Conservation (phyloP, 2,113 vertebrate genomes). For the Pelmatolapia mariae region DNA sequence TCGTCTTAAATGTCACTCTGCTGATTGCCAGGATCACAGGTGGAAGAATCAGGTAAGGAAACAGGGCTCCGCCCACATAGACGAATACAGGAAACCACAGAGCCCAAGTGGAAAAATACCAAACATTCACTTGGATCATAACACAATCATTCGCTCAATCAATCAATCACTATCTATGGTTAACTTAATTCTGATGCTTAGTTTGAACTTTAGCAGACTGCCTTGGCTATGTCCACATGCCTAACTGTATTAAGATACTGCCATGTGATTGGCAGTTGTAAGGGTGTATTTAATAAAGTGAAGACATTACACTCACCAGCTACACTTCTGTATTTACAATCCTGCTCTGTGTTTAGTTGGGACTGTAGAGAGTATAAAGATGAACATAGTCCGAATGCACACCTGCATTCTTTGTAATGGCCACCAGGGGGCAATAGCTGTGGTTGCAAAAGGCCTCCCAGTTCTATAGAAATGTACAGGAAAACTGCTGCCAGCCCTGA, state of each 20-base stretch:
- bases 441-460: neutral
- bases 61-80: too few species aligned
- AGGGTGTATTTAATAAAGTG: neutral
- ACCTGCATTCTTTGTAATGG: neutral
- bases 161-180: neutral
- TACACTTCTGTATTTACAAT: neutral
- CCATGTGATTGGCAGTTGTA: neutral
- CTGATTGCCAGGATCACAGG: too few species aligned
- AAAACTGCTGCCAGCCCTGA: neutral
- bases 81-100: too few species aligned
- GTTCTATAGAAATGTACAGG: neutral
- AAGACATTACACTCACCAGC: neutral
- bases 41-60: too few species aligned
- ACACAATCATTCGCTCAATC: neutral
- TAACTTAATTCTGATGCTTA: neutral
- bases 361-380: neutral
- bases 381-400: neutral
- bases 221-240: neutral
- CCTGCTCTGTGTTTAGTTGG: neutral
- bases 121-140: too few species aligned
- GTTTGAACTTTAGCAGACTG: neutral
- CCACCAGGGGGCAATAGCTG: neutral
- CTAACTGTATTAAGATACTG: neutral
- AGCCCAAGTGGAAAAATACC: too few species aligned
- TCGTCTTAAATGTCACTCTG: too few species aligned